These are phyloP conservation scores for Artibeus lituratus DNA, from an alignment of 2,797 vertebrate species.

Conservation along the genomic window DNA sequence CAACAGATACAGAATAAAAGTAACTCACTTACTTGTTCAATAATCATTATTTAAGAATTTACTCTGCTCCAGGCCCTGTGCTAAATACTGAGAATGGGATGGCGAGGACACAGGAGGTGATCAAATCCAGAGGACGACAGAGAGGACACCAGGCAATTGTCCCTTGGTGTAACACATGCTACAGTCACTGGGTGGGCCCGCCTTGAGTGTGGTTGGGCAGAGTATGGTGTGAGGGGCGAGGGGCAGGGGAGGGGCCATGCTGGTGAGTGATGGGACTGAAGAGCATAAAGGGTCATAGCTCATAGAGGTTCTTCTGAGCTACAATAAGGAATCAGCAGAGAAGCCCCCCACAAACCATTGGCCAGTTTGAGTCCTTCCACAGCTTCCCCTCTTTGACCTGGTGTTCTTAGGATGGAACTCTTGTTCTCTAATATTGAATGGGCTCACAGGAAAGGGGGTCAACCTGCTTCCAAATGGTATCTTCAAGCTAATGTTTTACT, in stretches of 20 bases:
- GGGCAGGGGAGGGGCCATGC: not conserved
- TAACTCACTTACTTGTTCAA: not conserved
- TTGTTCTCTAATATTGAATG: not conserved
- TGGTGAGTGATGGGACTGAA: not conserved
- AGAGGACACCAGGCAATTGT: not conserved
- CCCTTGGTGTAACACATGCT: not conserved
- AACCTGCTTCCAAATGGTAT: not conserved
- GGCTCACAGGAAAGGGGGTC: not conserved
- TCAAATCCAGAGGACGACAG: not conserved
- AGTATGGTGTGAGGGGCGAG: not conserved
- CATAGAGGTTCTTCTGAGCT: not conserved
- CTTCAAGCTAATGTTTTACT: slow-evolving; percentile 25
- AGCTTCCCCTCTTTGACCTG: not conserved
- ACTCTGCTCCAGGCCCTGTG: not conserved
- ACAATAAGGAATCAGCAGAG: not conserved
- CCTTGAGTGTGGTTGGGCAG: not conserved
- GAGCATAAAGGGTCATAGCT: not conserved
- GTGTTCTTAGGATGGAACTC: not conserved
- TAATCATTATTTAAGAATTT: not conserved
- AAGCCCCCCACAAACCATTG: not conserved
- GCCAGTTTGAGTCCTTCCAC: not conserved
- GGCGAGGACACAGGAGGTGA: not conserved
- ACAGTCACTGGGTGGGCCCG: not conserved
- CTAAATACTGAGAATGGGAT: not conserved
- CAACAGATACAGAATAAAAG: slow-evolving; percentile 25